Conservation (phyloP, 2,888 invertebrate genomes). For the Trichopria drosophilae region DNA sequence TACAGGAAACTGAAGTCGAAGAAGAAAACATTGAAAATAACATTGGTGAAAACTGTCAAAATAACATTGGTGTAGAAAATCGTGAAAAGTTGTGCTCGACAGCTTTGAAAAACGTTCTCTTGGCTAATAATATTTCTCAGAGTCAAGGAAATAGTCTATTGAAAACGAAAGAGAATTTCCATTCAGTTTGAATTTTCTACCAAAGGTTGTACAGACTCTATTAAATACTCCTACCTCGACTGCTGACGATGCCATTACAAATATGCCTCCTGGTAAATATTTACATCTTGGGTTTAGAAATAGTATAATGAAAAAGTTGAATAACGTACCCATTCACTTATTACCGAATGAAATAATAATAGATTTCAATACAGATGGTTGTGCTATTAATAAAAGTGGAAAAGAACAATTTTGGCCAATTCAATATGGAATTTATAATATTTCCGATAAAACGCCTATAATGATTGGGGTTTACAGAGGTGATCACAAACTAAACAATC, state of each 20-base stretch:
- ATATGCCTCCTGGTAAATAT: constrained; percentile 7
- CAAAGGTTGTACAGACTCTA: not conserved
- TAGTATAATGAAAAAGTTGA: too few relatives aligned
- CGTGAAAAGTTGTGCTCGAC: too few relatives aligned
- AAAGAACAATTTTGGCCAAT: not conserved
- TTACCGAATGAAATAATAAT: constrained; percentile 17
- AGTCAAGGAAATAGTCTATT: not conserved
- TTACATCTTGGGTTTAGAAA: constrained; percentile 2
- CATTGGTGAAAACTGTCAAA: not conserved
- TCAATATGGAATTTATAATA: not conserved
- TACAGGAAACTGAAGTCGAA: not conserved
- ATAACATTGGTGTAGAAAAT: too few relatives aligned
- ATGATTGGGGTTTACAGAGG: constrained; percentile 16
- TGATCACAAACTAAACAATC: not conserved
- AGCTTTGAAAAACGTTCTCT: too few relatives aligned
- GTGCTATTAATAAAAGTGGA: too few relatives aligned
- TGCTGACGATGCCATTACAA: constrained; percentile 11
- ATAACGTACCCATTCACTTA: not conserved
- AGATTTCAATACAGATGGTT: too few relatives aligned
- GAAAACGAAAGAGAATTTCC: not conserved
- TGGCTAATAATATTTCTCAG: not conserved
- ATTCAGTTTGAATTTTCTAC: not conserved
- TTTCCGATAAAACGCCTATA: not conserved
- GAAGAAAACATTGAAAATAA: not conserved
- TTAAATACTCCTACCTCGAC: not conserved